A percentile compares a stretch with the other conserved stretches of the same genome.
Evolutionary conservation across 2,797 vertebrate genomes (phyloP).

Genomic region (Anabacerthia variegaticeps): DNA sequence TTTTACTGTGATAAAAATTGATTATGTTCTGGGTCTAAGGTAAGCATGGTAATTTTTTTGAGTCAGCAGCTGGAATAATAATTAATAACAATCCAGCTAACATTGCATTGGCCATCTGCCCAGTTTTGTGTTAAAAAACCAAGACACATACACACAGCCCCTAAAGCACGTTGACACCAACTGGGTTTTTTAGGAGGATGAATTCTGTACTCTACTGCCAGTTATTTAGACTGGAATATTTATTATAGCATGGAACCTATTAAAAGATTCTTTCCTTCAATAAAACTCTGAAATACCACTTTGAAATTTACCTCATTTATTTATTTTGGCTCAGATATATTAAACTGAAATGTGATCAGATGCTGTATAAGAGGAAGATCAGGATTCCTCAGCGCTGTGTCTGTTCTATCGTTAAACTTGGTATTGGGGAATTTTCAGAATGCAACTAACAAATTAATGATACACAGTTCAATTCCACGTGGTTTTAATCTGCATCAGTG

Average conservation of each 20-base stretch:
- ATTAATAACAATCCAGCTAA: background rate
- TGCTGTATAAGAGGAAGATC: background rate
- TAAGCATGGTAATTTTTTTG: background rate
- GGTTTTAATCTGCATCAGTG: background rate
- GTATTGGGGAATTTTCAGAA: background rate
- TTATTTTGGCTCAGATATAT: background rate
- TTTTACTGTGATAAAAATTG: slow-evolving; percentile 5
- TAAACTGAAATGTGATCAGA: background rate
- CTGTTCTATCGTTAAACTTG: background rate
- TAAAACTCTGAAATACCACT: background rate
- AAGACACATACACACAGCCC: fast-evolving
- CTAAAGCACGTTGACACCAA: background rate
- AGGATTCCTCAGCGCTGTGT: background rate
- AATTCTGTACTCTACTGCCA: background rate
- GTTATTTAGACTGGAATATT: background rate
- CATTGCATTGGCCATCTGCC: background rate
- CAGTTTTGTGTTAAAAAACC: background rate
- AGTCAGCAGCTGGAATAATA: slow-evolving; percentile 23
- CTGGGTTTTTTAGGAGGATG: background rate
- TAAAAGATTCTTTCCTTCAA: background rate
- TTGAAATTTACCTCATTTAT: background rate
- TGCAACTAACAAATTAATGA: background rate
- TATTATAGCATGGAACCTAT: background rate
- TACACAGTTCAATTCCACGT: background rate
- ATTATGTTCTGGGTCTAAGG: background rate